Evolutionary conservation across 2,113 vertebrate genomes (phyloP).

Genomic region (Peromyscus maniculatus): DNA sequence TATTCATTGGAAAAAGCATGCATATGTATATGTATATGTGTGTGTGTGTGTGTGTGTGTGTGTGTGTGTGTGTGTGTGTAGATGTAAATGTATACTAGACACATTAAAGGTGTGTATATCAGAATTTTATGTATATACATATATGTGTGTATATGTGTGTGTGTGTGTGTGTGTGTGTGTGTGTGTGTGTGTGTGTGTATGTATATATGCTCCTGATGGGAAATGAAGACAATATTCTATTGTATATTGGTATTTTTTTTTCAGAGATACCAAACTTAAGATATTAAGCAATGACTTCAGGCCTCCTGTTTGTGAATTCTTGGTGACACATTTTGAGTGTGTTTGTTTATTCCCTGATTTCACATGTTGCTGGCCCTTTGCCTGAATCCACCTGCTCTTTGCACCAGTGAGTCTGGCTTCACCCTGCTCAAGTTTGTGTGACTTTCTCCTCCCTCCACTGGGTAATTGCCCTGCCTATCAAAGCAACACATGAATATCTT

Average conservation of each 20-base stretch:
- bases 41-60: too few species aligned
- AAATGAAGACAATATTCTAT: background rate
- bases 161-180: too few species aligned
- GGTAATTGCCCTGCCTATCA: background rate
- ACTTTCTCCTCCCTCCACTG: background rate
- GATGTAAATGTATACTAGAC: too few species aligned
- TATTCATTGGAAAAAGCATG: background rate
- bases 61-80: too few species aligned
- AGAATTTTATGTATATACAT: too few species aligned
- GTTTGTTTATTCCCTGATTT: background rate
- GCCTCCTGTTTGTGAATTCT: background rate
- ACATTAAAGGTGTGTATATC: too few species aligned
- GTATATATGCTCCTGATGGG: background rate
- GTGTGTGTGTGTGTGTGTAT: fast-evolving
- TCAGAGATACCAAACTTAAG: background rate
- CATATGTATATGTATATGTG: too few species aligned
- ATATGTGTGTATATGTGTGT: too few species aligned
- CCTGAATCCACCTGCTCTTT: background rate
- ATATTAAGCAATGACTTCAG: background rate
- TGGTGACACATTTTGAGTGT: background rate
- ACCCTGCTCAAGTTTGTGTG: background rate
- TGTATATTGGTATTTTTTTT: background rate
- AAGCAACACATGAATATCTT: background rate
- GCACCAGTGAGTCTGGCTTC: background rate
- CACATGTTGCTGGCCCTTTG: background rate